Evolutionary conservation across 2,113 vertebrate species (phyloP).

Genomic region (Eonycteris spelaea): DNA sequence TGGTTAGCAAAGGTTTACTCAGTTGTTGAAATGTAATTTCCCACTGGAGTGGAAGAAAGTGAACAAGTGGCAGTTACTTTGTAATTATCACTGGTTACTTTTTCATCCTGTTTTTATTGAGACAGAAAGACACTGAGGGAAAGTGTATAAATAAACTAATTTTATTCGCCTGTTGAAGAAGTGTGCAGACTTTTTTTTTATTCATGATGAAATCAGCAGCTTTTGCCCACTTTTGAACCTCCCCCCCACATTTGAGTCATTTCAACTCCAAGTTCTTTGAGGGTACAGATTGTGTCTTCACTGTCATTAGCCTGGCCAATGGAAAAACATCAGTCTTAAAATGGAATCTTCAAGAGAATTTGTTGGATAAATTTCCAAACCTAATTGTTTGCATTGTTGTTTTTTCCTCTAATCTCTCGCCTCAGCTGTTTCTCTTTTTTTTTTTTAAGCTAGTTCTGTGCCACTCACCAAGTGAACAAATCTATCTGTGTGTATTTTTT

Average conservation of each 20-base stretch:
- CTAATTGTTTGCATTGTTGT: neutral
- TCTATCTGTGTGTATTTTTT: neutral
- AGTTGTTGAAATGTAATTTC: neutral
- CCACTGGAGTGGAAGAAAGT: neutral
- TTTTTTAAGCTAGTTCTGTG: neutral
- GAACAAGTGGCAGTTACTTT: neutral
- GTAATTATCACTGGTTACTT: neutral
- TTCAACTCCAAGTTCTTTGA: neutral
- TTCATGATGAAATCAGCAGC: neutral
- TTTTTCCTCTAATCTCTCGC: neutral
- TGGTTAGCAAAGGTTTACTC: neutral
- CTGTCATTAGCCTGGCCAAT: neutral
- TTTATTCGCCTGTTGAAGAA: neutral
- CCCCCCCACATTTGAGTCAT: neutral
- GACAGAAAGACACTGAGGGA: neutral
- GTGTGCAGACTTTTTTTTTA: neutral
- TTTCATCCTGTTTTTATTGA: neutral
- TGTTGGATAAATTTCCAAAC: neutral
- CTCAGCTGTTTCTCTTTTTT: neutral
- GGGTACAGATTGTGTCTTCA: neutral
- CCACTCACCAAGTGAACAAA: neutral
- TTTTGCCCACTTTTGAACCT: neutral
- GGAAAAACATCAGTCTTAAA: neutral
- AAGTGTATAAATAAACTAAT: neutral
- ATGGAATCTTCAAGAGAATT: neutral